Conservation (phyloP, 1,140 invertebrate genomes). For the Orchestia grillus region DNA sequence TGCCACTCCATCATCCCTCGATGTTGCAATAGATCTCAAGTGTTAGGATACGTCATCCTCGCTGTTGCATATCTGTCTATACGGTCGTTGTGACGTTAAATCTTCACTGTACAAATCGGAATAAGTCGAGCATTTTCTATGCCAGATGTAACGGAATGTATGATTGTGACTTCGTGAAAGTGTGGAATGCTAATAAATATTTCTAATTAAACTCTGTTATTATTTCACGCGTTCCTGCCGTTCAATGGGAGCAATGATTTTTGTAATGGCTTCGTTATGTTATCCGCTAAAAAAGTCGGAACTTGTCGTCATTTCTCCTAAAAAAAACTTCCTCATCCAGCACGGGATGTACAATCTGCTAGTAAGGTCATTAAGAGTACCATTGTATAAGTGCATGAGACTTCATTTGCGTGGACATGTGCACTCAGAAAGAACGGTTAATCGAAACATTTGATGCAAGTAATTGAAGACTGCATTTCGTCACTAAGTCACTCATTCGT, state of each 20-base stretch:
- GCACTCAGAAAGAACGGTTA: neutral
- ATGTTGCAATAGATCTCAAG: neutral
- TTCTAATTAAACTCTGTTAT: conserved; percentile 22
- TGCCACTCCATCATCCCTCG: neutral
- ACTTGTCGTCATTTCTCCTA: neutral
- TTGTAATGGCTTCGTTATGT: neutral
- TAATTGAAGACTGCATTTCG: neutral
- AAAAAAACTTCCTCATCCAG: neutral
- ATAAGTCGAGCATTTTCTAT: conserved; percentile 49
- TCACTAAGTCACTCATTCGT: neutral
- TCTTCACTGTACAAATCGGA: conserved; percentile 34
- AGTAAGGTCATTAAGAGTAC: neutral
- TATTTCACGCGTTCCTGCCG: conserved; percentile 18
- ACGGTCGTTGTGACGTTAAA: neutral
- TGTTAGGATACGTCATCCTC: neutral
- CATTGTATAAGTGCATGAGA: neutral
- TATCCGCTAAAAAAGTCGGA: neutral
- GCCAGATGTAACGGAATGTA: conserved; percentile 51
- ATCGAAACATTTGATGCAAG: neutral
- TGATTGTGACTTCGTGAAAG: conserved; percentile 8
- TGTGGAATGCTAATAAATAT: conserved; percentile 54
- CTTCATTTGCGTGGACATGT: neutral
- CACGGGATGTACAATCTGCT: neutral
- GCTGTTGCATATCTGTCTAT: conserved; percentile 7
- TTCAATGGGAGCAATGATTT: neutral